Base-by-base conservation (phyloP, 2,888 invertebrate species). In the Stramonita haemastoma region DNA sequence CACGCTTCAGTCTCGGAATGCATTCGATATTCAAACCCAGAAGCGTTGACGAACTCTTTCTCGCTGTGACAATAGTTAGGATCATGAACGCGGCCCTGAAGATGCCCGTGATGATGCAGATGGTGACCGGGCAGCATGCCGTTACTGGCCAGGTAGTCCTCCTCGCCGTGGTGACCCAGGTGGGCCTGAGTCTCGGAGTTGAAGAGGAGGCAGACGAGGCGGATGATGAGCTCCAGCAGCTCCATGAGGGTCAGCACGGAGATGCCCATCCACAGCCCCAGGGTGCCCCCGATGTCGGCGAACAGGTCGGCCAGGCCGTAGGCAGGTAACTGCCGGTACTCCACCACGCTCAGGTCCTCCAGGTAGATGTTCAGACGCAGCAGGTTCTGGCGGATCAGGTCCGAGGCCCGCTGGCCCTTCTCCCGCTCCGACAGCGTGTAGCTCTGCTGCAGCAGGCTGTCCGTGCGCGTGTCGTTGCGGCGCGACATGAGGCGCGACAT, bases 241-340 rank as follows among this genome's bases (percentile, higher is more conserved):
- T 95, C 95, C 94, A 94, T 94, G 60, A 94, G 93, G 15, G 95
- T 95, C 70, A 95, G 89, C 57, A 95, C 94, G 73, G 95, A 95
- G 83, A 95, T 94, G 13, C 95, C 95, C 94, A 95, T 95, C 95
- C 95, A 95, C 36, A 95, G 91, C 13, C 95, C 95, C 36, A 95
- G 91, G 6, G 95, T 95, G 0, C 95, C 95, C 11, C 95, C 95
- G 60, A 95, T 94, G 89, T 95, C 95, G 0, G 95, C 94, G 90
- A 95, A 94, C 85, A 95, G 92, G 89, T 95, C 94, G 0, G 93
- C 94, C 36, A 95, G 90, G 1, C 93, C 94, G 90, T 95, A 95
- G 15, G 93, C 94, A 17, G 94, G 93, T 91, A 93, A 93, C 91
- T 95, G 94, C 57, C 91, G 92, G 87, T 94, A 94, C 91, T 95